A percentile compares a stretch with the other conserved stretches of the same genome.
These are phyloP conservation scores for Cephalophus harveyi DNA, from an alignment of 2,113 vertebrate genomes.

Conservation along the genomic window DNA sequence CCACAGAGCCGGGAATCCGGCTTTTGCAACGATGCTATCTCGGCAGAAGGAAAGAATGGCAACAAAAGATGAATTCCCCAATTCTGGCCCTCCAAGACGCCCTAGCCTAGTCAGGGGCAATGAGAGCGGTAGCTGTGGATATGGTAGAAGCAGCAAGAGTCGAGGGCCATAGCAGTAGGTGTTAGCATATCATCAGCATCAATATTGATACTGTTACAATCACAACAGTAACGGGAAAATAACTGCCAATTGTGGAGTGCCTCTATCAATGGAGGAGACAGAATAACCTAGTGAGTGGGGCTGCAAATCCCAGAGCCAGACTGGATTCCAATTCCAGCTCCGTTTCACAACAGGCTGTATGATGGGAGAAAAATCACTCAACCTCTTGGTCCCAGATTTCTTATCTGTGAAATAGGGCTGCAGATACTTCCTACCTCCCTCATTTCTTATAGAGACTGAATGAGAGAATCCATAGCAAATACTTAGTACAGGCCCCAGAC, in stretches of 20 bases:
- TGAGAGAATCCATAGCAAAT: neutral
- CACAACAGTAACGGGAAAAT: neutral
- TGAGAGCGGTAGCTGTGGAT: neutral
- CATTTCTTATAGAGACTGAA: neutral
- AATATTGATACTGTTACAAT: neutral
- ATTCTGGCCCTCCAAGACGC: neutral
- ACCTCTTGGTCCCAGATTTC: neutral
- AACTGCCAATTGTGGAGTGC: neutral
- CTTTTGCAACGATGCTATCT: neutral
- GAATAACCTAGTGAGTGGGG: rapidly evolving
- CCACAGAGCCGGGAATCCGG: neutral
- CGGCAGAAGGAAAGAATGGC: neutral
- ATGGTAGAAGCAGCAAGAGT: no score
- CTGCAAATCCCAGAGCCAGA: neutral
- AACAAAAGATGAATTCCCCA: neutral
- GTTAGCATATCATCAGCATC: no score
- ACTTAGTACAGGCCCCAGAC: neutral
- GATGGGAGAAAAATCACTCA: neutral
- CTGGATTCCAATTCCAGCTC: neutral
- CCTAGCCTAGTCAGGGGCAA: no score
- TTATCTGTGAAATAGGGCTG: neutral
- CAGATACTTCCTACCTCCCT: neutral
- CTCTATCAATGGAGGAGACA: no score
- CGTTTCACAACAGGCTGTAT: neutral
- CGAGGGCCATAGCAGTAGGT: neutral